Base-by-base conservation (phyloP, 2,113 vertebrate genomes). In the Marmota flaviventris region DNA sequence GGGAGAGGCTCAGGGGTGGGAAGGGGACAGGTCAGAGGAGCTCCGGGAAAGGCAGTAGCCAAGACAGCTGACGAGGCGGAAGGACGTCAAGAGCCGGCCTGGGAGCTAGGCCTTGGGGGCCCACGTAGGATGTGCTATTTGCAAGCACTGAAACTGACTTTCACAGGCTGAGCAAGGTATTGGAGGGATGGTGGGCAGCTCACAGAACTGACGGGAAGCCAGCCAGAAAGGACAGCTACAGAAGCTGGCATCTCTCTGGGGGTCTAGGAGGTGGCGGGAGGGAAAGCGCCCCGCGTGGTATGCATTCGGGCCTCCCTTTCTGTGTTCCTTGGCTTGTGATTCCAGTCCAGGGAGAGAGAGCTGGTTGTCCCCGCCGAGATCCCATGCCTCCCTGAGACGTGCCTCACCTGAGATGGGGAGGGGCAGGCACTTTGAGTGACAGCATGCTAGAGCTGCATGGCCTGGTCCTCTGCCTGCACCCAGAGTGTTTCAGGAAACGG, bases 311-410 rank as follows among this genome's bases (percentile, higher is more conserved):
- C 12, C 53, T 45, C 37, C 5, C 42, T 34, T 12, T 63, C 11
- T 7, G 4, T 14, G 20, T 73, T 37, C 27, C 39, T 63, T 67
- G 39, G 3, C 29, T 87, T 56, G 58, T 51, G 37, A 58, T 37
- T 51, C 79, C 25, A 69, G 85, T 63, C 69, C 76, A 85, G n/a
- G 48, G 24, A 97, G 65, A 97, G 65, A 83, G 32, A 58, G 25
- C 14, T 45, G 56, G 58, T 51, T 18, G 34, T 56, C 37, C 25
- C 3, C 73, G 77, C n/a, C 8, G 7, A 69, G 34, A 16, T 63
- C 84, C 4, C 51, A 10, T 2, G 18, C 2, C 4, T 29, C 18
- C 39, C 27, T 18, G 42, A 70, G 73, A 37, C 29, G 3, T 1
- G 0, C 56, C 56, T 58, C 56, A 58, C 4, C 5, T 20, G 2